A percentile compares a stretch with the other conserved stretches of the same genome.
Evolutionary conservation across 2,888 invertebrate genomes (phyloP).

Genomic region (Aquatica leii): DNA sequence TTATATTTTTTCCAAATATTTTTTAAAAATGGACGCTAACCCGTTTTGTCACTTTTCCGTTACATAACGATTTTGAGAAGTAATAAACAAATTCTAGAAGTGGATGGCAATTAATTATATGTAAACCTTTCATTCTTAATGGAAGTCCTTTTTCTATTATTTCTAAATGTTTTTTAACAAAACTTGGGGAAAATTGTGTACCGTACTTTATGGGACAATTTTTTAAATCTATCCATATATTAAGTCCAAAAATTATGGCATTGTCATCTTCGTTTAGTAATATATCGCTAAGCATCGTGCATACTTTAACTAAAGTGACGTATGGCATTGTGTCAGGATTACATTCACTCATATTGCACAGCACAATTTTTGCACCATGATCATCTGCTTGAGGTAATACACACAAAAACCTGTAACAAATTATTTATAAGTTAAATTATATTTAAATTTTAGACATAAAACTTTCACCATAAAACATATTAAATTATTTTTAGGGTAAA

Average conservation of each 20-base stretch:
- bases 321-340: no score
- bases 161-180: slow-evolving; percentile 63
- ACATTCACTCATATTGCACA: no score
- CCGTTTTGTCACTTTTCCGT: slow-evolving; percentile 54
- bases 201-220: slow-evolving; percentile 64
- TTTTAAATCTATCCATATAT: slow-evolving; percentile 65
- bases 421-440: no score
- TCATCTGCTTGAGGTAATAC: no score
- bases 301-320: slow-evolving; percentile 58
- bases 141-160: slow-evolving; percentile 67
- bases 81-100: slow-evolving; percentile 61
- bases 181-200: slow-evolving; percentile 61
- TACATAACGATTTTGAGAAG: slow-evolving; percentile 50
- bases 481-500: no score
- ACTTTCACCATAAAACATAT: no score
- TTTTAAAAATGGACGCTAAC: no score
- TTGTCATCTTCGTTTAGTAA: slow-evolving; percentile 67
- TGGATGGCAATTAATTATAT: slow-evolving; percentile 67
- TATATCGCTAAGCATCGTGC: slow-evolving; percentile 66
- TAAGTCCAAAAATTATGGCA: slow-evolving; percentile 62
- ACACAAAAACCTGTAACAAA: no score
- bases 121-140: slow-evolving; percentile 64
- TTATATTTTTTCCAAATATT: no score
- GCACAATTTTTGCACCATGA: no score
- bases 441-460: no score